These are phyloP conservation scores for Clivina fossor DNA, from an alignment of 2,888 invertebrate species.

Conservation along the genomic window DNA sequence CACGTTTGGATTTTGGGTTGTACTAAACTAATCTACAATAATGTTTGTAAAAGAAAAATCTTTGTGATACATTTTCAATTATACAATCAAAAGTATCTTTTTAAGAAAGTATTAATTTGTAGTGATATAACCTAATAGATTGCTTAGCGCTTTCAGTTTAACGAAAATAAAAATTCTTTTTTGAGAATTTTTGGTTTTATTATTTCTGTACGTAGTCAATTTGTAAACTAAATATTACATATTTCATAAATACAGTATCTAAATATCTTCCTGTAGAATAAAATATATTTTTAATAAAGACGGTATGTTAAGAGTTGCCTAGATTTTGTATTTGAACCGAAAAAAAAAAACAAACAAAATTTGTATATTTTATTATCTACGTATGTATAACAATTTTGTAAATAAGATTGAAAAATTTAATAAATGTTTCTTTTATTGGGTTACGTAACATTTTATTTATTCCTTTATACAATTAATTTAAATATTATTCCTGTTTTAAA, in stretches of 20 bases:
- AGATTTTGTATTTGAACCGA: constrained; percentile 26
- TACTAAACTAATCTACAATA: no score
- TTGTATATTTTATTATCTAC: constrained; percentile 29
- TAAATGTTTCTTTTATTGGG: constrained; percentile 24
- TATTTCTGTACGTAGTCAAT: constrained; percentile 28
- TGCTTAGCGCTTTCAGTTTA: constrained; percentile 15
- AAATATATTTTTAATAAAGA: constrained; percentile 15
- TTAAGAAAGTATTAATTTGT: background rate
- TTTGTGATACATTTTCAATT: no score
- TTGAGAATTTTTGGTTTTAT: constrained; percentile 12
- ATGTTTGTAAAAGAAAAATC: no score
- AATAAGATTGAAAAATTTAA: constrained; percentile 21
- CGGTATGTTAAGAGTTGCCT: constrained; percentile 27
- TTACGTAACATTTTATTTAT: constrained; percentile 11
- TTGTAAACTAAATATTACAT: no score
- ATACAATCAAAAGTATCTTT: no score
- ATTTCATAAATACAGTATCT: no score
- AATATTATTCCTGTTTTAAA: no score
- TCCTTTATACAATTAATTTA: background rate
- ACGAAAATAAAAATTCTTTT: background rate
- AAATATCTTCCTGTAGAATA: constrained; percentile 22
- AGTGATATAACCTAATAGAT: constrained; percentile 9
- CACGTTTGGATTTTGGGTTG: no score
- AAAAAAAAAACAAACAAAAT: constrained; percentile 14
- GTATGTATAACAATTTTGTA: constrained; percentile 27